Conservation (phyloP, 2,797 vertebrate species). For the Enteromius mattozi region DNA sequence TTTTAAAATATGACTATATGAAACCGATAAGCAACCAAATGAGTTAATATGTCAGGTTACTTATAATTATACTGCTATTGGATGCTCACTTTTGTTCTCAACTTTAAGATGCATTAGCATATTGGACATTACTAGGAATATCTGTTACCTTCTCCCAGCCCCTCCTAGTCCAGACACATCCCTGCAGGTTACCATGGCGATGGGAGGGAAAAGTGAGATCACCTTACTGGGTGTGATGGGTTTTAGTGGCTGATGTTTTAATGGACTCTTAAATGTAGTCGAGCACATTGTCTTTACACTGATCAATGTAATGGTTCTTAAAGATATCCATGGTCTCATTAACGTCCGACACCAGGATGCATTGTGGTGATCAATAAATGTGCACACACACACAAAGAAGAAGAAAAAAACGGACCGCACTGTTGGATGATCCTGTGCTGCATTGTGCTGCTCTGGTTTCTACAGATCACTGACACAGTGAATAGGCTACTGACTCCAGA, state of each 20-base stretch:
- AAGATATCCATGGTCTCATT: slow-evolving; percentile 15
- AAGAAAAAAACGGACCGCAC: not conserved
- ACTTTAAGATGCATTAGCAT: not conserved
- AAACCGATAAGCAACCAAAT: not conserved
- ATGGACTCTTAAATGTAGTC: slow-evolving; percentile 22
- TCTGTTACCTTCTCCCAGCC: slow-evolving; percentile 9
- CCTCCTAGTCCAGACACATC: slow-evolving; percentile 31
- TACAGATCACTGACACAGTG: not conserved
- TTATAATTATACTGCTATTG: not conserved
- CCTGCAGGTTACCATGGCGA: slow-evolving; percentile 58
- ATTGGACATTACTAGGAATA: not conserved
- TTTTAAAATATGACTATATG: not conserved
- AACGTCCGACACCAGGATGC: slow-evolving; percentile 40
- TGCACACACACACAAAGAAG: slow-evolving; percentile 23
- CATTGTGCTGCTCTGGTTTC: slow-evolving; percentile 17
- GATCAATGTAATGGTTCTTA: slow-evolving; percentile 33
- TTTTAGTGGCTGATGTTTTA: slow-evolving; percentile 30
- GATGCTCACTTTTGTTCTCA: not conserved
- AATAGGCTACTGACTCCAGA: not conserved
- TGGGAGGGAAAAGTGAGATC: slow-evolving; percentile 46
- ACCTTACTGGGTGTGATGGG: slow-evolving; percentile 35
- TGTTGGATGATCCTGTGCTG: slow-evolving; percentile 10
- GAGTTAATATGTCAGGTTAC: not conserved
- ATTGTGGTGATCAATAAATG: slow-evolving; percentile 58
- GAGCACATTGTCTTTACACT: not conserved